A percentile compares a stretch with the other conserved stretches of the same genome.
Conservation (phyloP, 1,140 invertebrate genomes). For the Eumaeus atala region DNA sequence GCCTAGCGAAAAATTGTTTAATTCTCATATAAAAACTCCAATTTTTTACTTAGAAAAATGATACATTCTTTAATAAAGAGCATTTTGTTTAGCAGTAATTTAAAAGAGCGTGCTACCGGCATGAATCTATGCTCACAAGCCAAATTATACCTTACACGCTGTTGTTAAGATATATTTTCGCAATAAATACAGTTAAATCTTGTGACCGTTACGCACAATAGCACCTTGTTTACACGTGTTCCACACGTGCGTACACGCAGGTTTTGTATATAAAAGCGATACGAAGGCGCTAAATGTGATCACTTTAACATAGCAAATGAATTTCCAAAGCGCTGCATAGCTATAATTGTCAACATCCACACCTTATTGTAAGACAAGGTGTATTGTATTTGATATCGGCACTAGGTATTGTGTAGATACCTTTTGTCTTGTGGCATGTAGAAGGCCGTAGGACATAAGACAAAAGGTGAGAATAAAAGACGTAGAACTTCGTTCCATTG, state of each 20-base stretch:
- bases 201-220: conserved; percentile 32
- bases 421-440: neutral
- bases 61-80: too few relatives aligned
- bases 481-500: too few relatives aligned
- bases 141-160: neutral
- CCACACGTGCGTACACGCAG: conserved; percentile 29
- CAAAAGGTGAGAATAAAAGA: too few relatives aligned
- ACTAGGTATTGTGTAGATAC: neutral
- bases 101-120: conserved; percentile 25
- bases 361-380: neutral
- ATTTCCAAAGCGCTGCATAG: neutral
- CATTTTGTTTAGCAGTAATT: conserved; percentile 2
- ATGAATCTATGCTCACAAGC: conserved; percentile 16
- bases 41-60: neutral
- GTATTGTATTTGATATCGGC: neutral
- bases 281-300: neutral
- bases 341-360: neutral
- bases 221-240: conserved; percentile 39
- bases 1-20: too few relatives aligned
- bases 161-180: conserved; percentile 1
- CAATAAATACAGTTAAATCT: conserved; percentile 26
- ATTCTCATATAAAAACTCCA: too few relatives aligned
- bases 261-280: conserved; percentile 2
- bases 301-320: neutral
- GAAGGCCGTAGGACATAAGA: too few relatives aligned